Base-by-base conservation (phyloP, 2,797 vertebrate species). In the Meda fulgida region DNA sequence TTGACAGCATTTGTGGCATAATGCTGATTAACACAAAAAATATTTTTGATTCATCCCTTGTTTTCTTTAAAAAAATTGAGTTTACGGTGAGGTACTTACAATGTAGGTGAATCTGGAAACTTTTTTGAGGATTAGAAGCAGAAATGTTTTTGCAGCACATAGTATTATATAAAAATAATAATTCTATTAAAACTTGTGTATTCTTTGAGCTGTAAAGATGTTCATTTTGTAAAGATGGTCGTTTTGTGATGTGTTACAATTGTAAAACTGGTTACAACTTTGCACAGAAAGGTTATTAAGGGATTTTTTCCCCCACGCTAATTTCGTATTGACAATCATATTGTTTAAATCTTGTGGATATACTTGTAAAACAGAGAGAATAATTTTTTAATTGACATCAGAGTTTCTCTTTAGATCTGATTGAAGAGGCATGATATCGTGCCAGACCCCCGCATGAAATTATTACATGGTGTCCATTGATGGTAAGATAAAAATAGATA, bases 401-500 rank as follows among this genome's bases (percentile, higher is more conserved):
- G 88, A 89, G 87, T 88, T 90, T 90, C 87, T 91, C 89, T 84
- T 84, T 89, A 90, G 84, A 88, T 77, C 73, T 87, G 36, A 29
- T 16, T 53, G 60, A 85, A 86, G 89, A 91, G 91, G 86, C 87
- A 84, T 88, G 85, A 88, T 79, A 72, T 84, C 51, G 67, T 89
- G 89, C 92, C 91, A 92, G 91, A 90, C 89, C 83, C 73, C 84
- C 81, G n/a, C 79, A 86, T 91, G 90, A 92, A 93, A 94, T 92
- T 93, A 95, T 91, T 90, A 78, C 76, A 77, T 84, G 80, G 84
- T 88, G 90, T 87, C 89, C 92, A 93, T 93, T 94, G 91, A 94
- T 92, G 89, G 92, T 71, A 36, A 65, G 85, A 81, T 94, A 93
- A 90, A 93, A 94, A 94, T 93, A 95, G 92, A 91, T 87, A 89